These are phyloP conservation scores for Drosophila obscura DNA, from an alignment of 1,140 invertebrate genomes.

Conservation along the genomic window DNA sequence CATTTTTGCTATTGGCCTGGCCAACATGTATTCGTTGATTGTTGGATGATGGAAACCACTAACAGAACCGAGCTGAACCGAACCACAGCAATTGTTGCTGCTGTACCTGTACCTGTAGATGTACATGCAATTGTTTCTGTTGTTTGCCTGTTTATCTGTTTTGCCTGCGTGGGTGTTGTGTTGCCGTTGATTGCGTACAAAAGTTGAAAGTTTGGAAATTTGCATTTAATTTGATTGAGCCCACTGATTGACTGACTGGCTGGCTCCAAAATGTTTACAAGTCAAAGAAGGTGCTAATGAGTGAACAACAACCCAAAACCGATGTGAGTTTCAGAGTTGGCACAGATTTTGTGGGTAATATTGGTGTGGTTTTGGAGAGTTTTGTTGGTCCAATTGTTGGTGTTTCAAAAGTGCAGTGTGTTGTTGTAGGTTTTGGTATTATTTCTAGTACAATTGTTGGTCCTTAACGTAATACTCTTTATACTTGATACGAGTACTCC, in stretches of 20 bases:
- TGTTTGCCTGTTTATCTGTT: no score
- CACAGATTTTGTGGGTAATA: not conserved
- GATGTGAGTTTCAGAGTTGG: constrained; percentile 5
- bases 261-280: constrained; percentile 39
- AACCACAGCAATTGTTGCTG: constrained; percentile 27
- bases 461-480: not conserved
- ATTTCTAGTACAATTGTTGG: no score
- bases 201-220: constrained; percentile 58
- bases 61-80: constrained; percentile 17
- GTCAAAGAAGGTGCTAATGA: constrained; percentile 58
- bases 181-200: constrained; percentile 54
- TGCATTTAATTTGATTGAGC: constrained; percentile 71
- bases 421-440: no score
- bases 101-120: constrained; percentile 13
- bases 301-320: constrained; percentile 19
- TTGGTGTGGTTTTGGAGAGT: not conserved
- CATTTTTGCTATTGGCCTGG: constrained; percentile 31
- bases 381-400: no score
- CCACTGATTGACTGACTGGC: not conserved
- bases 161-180: constrained; percentile 48
- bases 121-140: constrained; percentile 3
- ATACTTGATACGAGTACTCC: not conserved
- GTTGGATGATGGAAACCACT: constrained; percentile 59
- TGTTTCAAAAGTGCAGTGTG: no score
- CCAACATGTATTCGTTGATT: constrained; percentile 33